Evolutionary conservation across 2,888 invertebrate genomes (phyloP), one percentile per base, ranked within the genome.

Genomic region (Mellilla xanthometata): DNA sequence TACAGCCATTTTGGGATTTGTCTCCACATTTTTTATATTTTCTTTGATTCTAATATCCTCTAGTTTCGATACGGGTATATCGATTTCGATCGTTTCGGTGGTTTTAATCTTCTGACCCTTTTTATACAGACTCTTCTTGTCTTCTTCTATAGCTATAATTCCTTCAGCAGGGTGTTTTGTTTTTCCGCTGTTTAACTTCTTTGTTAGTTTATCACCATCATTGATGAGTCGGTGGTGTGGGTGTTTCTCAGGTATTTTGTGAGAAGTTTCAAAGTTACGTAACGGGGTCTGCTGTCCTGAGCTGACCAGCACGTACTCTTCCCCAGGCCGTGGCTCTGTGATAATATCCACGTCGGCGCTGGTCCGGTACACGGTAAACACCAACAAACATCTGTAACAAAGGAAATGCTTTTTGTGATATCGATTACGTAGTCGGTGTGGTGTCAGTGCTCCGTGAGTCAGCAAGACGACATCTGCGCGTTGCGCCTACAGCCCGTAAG

Each of bases 231-330:
- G 74, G 32, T 87, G 80, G 42, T 76, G 56, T 1, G 88, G 83
- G 52, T 88, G 81, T 60, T 87, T 85, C 9, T 88, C 91, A 0
- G 93, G 93, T 56, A 93, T 90, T 79, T 95, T 95, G 70, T 95
- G 95, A 1, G 95, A 90, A 1, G 94, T 93, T 78, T 94, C 94
- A 62, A 94, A 95, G 61, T 78, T 79, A 60, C 81, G 78, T 13
- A 90, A 42, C 1, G 88, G 82, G 12, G 87, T 88, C 57, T 89
- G 87, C 52, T 87, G 85, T 11, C 88, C 90, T 9, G 90, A 86
- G 60, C 92, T 92, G 43, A 93, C 91, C 61, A 92, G 87, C 29
- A 93, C 93, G 72, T 92, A 94, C 70, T 93, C 93, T 63, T 93
- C 91, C 12, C 93, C 93, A 10, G 92, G 92, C 57, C 92, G 85